Base-by-base conservation (phyloP, 2,113 vertebrate genomes). In the Nannobrachium achirus region DNA sequence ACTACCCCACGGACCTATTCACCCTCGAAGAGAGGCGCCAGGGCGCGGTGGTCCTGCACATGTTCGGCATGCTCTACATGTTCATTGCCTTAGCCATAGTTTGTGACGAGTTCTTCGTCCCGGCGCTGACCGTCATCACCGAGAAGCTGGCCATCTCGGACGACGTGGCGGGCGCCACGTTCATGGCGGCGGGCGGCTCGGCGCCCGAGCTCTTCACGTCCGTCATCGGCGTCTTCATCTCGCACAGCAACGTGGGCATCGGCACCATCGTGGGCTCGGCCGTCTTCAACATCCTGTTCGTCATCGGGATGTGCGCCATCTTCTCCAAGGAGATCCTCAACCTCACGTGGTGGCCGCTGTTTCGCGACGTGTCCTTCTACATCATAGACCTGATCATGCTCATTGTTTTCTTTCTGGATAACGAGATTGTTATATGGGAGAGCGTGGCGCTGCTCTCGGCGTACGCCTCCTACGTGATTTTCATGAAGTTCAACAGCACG, bases 181-280 rank as follows among this genome's bases (percentile, higher is more conserved):
- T 99, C 82, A 99, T 99, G 97, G 97, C 97, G 10, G 97, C 97
- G 0, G 97, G 97, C n/a, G 97, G 97, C 16, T 98, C 97, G 0
- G 97, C 97, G 56, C 97, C 97, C 1, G 97, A 99, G 79, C 96
- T 99, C 59, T 99, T 99, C 88, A 99, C 97, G n/a, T 99, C 97
- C 66, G 93, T 99, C 80, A 99, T 99, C 55, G 97, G 97, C 11
- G 95, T 99, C 38, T 99, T 99, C 87, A 96, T 99, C 89, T 96
- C 97, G 0, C 97, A 96, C 84, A 99, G 97, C 91, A 99, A 99
- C 1, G 97, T 99, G 8, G 97, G 97, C 87, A 99, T 99, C 68
- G 96, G 97, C 53, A 99, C 97, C 33, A 99, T 99, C 7, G 97
- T 98, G 74, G 97, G 97, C 78, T 99, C 97, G 1, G 97, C 97